These are phyloP conservation scores for Amniataba percoides DNA, from an alignment of 2,797 vertebrate genomes.

Conservation along the genomic window DNA sequence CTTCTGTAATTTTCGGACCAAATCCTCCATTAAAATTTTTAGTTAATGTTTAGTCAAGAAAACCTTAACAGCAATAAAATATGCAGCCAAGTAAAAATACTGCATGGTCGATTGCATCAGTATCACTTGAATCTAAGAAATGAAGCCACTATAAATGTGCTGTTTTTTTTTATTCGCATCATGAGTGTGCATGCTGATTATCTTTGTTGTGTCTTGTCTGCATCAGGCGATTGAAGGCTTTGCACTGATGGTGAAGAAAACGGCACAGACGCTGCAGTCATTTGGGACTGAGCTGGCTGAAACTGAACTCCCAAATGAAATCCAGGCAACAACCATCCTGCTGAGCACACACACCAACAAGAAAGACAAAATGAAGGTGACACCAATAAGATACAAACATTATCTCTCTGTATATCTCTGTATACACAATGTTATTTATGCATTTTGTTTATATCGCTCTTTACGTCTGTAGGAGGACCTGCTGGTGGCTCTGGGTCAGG, in stretches of 20 bases:
- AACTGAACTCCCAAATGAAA: conserved; percentile 95
- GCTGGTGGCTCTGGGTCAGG: conserved; percentile 88
- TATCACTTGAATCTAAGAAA: background rate
- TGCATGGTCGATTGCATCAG: background rate
- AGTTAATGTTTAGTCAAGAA: background rate
- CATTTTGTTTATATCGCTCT: background rate
- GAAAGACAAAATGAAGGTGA: conserved; percentile 93
- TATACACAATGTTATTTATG: background rate
- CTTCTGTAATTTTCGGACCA: too few relatives aligned
- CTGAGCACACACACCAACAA: conserved; percentile 90
- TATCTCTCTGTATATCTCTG: background rate
- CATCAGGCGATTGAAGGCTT: conserved; percentile 91
- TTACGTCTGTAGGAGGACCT: conserved; percentile 88
- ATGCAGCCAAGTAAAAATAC: background rate
- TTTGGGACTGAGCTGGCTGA: conserved; percentile 97
- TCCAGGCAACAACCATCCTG: conserved; percentile 89
- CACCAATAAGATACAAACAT: background rate
- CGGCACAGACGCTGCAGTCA: conserved; percentile 93
- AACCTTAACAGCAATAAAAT: background rate
- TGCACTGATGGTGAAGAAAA: conserved; percentile 96
- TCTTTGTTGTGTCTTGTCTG: conserved; percentile 11
- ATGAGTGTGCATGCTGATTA: background rate
- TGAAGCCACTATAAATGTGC: background rate
- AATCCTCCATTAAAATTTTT: background rate
- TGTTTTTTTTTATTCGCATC: background rate